These are phyloP conservation scores for Noturus placidus DNA, from an alignment of 2,113 vertebrate genomes.

Conservation along the genomic window DNA sequence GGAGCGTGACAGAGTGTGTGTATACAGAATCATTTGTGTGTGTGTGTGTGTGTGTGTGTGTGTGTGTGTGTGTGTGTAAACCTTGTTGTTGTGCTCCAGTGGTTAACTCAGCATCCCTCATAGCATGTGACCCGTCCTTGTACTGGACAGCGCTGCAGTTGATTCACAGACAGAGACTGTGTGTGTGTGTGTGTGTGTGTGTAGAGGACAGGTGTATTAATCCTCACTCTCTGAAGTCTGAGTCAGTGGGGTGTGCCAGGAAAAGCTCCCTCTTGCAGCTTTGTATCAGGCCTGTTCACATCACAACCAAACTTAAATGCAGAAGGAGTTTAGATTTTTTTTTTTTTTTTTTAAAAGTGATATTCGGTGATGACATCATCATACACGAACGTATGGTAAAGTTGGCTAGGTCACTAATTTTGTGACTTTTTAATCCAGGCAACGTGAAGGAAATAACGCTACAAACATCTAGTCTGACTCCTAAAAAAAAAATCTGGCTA, in stretches of 20 bases:
- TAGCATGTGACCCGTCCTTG: conserved; percentile 38
- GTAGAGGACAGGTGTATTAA: conserved; percentile 36
- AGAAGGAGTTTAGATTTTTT: neutral
- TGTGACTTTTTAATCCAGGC: neutral
- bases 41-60: conserved; percentile 1
- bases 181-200: conserved; percentile 30
- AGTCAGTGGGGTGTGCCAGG: conserved; percentile 15
- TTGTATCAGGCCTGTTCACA: conserved; percentile 11
- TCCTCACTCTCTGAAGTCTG: conserved; percentile 18
- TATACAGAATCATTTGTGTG: neutral
- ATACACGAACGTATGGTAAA: neutral
- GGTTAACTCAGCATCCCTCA: conserved; percentile 11
- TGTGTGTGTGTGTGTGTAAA: conserved; percentile 9
- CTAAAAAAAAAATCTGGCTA: neutral
- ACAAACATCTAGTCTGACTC: neutral
- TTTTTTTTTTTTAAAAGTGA: neutral
- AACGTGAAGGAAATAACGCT: neutral
- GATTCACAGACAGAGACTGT: neutral
- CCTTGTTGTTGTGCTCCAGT: conserved; percentile 14
- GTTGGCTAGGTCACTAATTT: neutral
- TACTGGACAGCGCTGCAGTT: conserved; percentile 17
- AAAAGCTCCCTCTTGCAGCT: neutral
- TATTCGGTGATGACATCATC: neutral
- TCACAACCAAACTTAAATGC: neutral
- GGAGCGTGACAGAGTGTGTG: conserved; percentile 3